These are phyloP conservation scores for Karalla daura DNA, from an alignment of 2,797 vertebrate genomes.

Conservation along the genomic window DNA sequence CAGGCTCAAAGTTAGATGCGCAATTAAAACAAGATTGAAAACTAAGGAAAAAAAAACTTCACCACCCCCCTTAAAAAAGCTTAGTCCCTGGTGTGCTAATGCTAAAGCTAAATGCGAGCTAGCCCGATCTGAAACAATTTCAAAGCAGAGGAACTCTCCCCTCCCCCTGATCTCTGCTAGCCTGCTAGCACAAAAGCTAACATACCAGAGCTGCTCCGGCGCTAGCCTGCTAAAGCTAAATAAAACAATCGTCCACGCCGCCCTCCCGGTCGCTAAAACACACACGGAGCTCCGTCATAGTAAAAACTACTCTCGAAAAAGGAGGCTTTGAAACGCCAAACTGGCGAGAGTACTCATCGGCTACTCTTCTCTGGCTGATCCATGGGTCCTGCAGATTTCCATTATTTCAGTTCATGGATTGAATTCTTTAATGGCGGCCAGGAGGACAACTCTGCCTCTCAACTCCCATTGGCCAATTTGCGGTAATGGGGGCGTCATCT, in stretches of 20 bases:
- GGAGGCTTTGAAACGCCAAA: slow-evolving; percentile 56
- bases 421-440: slow-evolving; percentile 99
- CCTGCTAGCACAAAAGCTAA: slow-evolving; percentile 80
- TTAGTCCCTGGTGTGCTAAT: slow-evolving; percentile 69
- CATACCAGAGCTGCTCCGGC: slow-evolving; percentile 81
- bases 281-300: slow-evolving; percentile 53
- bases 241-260: slow-evolving; percentile 76
- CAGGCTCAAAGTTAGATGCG: slow-evolving; percentile 61
- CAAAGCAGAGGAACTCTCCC: slow-evolving; percentile 84
- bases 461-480: slow-evolving; percentile 84
- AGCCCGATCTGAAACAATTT: slow-evolving; percentile 81
- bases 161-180: slow-evolving; percentile 85
- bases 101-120: slow-evolving; percentile 72
- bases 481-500: slow-evolving; percentile 84
- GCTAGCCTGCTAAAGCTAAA: slow-evolving; percentile 75
- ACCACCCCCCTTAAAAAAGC: slow-evolving; percentile 64
- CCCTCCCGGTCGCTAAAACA: slow-evolving; percentile 61
- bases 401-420: slow-evolving; percentile 96
- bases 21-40: slow-evolving; percentile 50
- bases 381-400: slow-evolving; percentile 86
- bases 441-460: slow-evolving; percentile 93
- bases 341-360: slow-evolving; percentile 64
- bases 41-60: slow-evolving; percentile 73
- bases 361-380: slow-evolving; percentile 69
- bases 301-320: slow-evolving; percentile 58